Percentiles rank a stretch among this genome's conserved stretches.
phyloP scores from a whole-genome alignment of 2,797 vertebrate genomes.

The Enteromius mattozi region DNA sequence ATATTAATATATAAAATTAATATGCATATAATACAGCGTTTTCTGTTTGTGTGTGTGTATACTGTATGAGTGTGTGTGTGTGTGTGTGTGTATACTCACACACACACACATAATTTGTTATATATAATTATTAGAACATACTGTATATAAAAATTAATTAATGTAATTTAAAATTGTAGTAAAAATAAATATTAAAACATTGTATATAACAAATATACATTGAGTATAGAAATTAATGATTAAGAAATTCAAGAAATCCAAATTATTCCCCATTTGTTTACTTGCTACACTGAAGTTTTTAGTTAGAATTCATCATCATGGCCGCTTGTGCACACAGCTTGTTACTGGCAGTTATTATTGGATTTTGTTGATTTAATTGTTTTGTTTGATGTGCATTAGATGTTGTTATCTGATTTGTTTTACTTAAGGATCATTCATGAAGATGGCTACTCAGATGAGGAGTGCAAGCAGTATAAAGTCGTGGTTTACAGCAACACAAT shows the following conservation, averaged over 20 bases:
- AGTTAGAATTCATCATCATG: neutral
- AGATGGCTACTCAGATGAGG: conserved; percentile 96
- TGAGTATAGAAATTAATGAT: neutral
- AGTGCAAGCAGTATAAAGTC: conserved; percentile 96
- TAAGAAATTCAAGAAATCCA: neutral
- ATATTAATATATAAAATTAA: neutral
- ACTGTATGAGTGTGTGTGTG: too few relatives aligned
- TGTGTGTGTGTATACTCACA: too few relatives aligned
- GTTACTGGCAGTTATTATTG: neutral
- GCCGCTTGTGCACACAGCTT: neutral
- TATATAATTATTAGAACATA: neutral
- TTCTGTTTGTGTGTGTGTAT: too few relatives aligned
- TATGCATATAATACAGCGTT: neutral
- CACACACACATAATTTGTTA: neutral
- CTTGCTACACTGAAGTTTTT: neutral
- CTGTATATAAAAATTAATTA: too few relatives aligned
- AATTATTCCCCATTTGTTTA: neutral
- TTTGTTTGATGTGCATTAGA: neutral
- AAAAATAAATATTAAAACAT: neutral
- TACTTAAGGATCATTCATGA: conserved; percentile 93
- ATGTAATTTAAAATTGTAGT: neutral
- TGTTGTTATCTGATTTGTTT: conserved; percentile 39
- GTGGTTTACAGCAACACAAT: conserved; percentile 99
- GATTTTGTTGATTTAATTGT: conserved; percentile 13
- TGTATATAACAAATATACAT: neutral